These are phyloP conservation scores for Silvanus unidentatus DNA, from an alignment of 2,888 invertebrate genomes.

Conservation along the genomic window DNA sequence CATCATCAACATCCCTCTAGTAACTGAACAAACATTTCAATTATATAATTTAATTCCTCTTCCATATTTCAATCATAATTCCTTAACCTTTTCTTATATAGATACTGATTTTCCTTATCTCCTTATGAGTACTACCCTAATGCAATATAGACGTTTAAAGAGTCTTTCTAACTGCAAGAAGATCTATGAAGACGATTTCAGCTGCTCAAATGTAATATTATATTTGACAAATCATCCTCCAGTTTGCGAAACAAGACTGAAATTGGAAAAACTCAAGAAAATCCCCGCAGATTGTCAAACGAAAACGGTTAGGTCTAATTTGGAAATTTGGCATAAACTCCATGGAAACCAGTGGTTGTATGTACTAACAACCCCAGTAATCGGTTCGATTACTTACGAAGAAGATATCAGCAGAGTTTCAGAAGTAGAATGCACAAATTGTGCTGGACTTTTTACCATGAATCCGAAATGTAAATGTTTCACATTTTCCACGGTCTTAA, in stretches of 20 bases:
- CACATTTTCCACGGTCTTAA: background rate
- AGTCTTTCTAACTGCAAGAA: background rate
- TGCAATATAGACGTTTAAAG: background rate
- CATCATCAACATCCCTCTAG: background rate
- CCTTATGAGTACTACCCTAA: background rate
- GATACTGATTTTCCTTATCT: background rate
- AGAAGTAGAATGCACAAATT: no score
- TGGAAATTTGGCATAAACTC: background rate
- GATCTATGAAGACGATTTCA: background rate
- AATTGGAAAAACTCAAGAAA: background rate
- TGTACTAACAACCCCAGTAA: background rate
- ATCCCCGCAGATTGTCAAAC: background rate
- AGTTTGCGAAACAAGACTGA: background rate
- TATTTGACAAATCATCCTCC: background rate
- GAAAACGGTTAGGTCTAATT: background rate
- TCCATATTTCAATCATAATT: background rate
- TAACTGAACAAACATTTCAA: background rate
- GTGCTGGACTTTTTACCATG: background rate
- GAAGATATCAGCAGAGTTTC: no score
- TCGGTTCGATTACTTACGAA: background rate
- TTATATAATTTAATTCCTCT: slow-evolving; percentile 1
- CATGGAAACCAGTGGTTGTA: background rate
- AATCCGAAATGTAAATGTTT: background rate
- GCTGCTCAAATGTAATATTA: background rate
- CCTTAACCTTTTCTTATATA: background rate